A percentile compares a stretch with the other conserved stretches of the same genome.
Evolutionary conservation across 2,113 vertebrate species (phyloP).

Genomic region (Oreochromis niloticus): DNA sequence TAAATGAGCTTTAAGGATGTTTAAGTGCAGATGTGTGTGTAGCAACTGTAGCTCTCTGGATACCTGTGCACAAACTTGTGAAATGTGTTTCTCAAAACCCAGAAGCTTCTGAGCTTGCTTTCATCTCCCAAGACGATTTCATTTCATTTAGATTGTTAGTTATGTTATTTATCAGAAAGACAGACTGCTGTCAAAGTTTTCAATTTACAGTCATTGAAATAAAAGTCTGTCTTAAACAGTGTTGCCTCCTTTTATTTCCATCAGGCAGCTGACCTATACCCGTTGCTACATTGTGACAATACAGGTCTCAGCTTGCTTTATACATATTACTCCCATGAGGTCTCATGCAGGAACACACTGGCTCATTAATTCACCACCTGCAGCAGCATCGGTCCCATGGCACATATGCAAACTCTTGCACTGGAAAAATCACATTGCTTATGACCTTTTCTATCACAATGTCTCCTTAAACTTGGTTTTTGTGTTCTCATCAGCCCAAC

Average conservation of each 20-base stretch:
- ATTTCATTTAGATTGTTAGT: background rate
- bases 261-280: background rate
- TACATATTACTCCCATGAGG: slow-evolving; percentile 44
- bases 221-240: background rate
- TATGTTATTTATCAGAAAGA: background rate
- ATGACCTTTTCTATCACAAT: background rate
- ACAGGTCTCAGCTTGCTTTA: slow-evolving; percentile 70
- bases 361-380: slow-evolving; percentile 59
- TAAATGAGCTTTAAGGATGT: background rate
- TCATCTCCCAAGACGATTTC: background rate
- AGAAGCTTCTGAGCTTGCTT: background rate
- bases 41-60: background rate
- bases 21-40: background rate
- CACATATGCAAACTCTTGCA: background rate
- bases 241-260: background rate
- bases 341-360: background rate
- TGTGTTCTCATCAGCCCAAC: background rate
- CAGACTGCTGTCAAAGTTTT: background rate
- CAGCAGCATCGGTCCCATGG: background rate
- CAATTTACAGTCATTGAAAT: background rate
- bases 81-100: background rate
- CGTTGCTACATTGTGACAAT: background rate
- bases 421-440: slow-evolving; percentile 7
- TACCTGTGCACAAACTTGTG: background rate
- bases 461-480: background rate